Percentiles rank a stretch among this genome's conserved stretches.
phyloP scores from a whole-genome alignment of 2,888 invertebrate genomes.

The Tenodera sinensis region DNA sequence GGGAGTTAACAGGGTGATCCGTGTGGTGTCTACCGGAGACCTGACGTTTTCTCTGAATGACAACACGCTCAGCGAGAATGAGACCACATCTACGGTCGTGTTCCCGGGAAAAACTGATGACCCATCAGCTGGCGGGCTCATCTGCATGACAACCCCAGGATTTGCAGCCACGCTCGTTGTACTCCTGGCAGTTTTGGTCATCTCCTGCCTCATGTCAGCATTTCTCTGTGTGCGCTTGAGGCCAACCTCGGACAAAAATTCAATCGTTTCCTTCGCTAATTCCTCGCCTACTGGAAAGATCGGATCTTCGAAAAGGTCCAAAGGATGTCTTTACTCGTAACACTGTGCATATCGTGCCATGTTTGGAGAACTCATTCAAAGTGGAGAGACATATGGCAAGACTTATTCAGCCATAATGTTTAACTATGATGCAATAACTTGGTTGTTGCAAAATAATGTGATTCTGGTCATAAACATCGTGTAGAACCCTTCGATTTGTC shows the following conservation, averaged over 20 bases:
- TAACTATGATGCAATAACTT: not conserved
- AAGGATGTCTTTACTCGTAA: conserved; percentile 65
- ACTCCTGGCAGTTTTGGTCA: conserved; percentile 74
- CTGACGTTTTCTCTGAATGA: conserved; percentile 79
- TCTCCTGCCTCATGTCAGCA: conserved; percentile 82
- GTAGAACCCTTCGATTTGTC: not conserved
- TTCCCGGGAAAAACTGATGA: conserved; percentile 63
- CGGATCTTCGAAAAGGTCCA: conserved; percentile 32
- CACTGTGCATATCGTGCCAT: conserved; percentile 32
- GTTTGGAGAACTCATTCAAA: not conserved
- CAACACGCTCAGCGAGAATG: conserved; percentile 45
- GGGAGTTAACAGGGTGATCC: conserved; percentile 83
- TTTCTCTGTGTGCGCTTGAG: conserved; percentile 74
- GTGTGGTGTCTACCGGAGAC: conserved; percentile 89
- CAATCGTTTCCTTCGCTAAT: conserved; percentile 13
- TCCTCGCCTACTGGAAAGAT: not conserved
- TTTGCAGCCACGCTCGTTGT: conserved; percentile 83
- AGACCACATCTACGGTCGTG: conserved; percentile 61
- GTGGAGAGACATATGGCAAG: not conserved
- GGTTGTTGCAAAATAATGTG: not conserved
- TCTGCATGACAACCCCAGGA: conserved; percentile 93
- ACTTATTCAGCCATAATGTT: not conserved
- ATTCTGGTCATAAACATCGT: not conserved
- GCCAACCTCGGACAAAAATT: conserved; percentile 45
- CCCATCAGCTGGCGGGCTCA: conserved; percentile 52